Evolutionary conservation across 2,113 vertebrate species (phyloP).

Genomic region (Aplodontia rufa): DNA sequence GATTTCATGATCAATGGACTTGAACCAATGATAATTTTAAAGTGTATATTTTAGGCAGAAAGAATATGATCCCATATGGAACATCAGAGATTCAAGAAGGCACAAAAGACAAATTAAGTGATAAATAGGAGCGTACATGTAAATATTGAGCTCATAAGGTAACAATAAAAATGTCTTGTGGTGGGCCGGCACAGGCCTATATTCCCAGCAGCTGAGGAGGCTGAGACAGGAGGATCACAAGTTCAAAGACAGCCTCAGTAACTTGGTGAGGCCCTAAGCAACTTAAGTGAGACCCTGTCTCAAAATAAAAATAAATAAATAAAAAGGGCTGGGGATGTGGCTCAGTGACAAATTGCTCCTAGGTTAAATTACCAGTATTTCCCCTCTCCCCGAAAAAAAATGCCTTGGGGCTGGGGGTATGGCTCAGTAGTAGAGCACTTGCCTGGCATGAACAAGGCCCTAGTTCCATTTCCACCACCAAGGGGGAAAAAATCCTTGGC

Average conservation of each 20-base stretch:
- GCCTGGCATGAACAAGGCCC: background rate
- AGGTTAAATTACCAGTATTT: too few relatives aligned
- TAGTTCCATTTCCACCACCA: too few relatives aligned
- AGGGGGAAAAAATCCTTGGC: background rate
- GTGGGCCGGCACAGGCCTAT: too few relatives aligned
- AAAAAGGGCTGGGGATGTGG: too few relatives aligned
- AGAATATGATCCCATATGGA: background rate
- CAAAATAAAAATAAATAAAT: too few relatives aligned
- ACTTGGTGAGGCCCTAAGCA: too few relatives aligned
- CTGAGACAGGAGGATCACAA: too few relatives aligned
- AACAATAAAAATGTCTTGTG: background rate
- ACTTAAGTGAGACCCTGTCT: too few relatives aligned
- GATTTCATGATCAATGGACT: background rate
- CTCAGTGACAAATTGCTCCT: too few relatives aligned
- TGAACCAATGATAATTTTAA: background rate
- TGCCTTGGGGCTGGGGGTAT: background rate
- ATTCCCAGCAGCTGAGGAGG: too few relatives aligned
- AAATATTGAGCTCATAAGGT: background rate
- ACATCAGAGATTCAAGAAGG: background rate
- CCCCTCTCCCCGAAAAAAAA: too few relatives aligned
- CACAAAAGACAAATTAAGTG: background rate
- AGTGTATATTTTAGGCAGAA: background rate
- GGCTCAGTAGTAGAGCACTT: background rate
- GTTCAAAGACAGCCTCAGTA: too few relatives aligned
- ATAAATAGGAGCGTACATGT: background rate